Percentiles rank a stretch among this genome's conserved stretches.
Conservation (phyloP, 2,888 invertebrate genomes). For the Drosophila algonquin region DNA sequence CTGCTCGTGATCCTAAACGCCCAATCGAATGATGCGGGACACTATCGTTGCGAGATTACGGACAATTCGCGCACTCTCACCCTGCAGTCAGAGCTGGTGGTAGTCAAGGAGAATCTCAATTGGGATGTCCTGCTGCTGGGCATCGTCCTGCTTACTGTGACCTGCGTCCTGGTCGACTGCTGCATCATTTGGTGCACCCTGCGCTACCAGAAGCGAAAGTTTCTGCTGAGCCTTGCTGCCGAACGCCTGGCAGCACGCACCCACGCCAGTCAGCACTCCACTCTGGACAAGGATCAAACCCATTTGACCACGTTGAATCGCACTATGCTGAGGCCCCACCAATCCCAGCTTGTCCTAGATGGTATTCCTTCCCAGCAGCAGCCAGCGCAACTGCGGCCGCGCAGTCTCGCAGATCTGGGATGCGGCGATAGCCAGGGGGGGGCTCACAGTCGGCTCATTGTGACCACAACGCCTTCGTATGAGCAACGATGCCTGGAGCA, state of each 20-base stretch:
- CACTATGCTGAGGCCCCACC: conserved; percentile 69
- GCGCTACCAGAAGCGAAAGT: conserved; percentile 73
- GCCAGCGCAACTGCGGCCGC: conserved; percentile 59
- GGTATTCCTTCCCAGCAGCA: conserved; percentile 36
- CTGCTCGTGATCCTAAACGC: conserved; percentile 94
- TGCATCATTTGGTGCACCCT: conserved; percentile 85
- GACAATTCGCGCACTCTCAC: conserved; percentile 85
- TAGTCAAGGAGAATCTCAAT: conserved; percentile 74
- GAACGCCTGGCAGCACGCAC: conserved; percentile 32
- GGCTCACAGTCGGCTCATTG: conserved; percentile 72
- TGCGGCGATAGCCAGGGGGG: conserved; percentile 43
- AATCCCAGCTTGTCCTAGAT: conserved; percentile 58
- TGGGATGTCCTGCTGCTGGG: conserved; percentile 86
- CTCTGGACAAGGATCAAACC: conserved; percentile 75
- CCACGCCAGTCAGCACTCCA: conserved; percentile 60
- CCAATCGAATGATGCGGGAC: conserved; percentile 90
- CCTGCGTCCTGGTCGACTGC: conserved; percentile 95
- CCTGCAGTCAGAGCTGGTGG: conserved; percentile 74
- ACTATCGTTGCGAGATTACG: conserved; percentile 95
- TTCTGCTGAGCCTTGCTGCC: conserved; percentile 46
- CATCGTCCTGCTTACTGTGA: conserved; percentile 94
- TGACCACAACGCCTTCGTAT: conserved; percentile 76
- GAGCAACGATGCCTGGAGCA: conserved; percentile 76
- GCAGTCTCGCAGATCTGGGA: conserved; percentile 72
- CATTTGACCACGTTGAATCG: conserved; percentile 79